These are phyloP conservation scores for Siniperca chuatsi DNA, from an alignment of 2,113 vertebrate species.

Conservation along the genomic window DNA sequence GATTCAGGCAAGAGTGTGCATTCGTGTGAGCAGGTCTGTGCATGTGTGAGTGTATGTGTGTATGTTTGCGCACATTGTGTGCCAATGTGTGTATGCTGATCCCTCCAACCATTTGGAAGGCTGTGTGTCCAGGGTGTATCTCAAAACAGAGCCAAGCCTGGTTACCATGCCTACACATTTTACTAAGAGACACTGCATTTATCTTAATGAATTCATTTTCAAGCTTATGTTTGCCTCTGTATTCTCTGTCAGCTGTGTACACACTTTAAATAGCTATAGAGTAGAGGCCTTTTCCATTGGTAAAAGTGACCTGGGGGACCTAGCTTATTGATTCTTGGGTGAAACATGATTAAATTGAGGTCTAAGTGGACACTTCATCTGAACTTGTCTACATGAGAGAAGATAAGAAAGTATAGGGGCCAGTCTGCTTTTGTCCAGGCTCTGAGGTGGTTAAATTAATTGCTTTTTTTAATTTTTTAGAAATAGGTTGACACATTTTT, in stretches of 20 bases:
- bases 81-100: conserved; percentile 20
- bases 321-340: conserved; percentile 80
- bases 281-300: conserved; percentile 66
- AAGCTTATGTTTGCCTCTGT: conserved; percentile 74
- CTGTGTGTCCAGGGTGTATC: conserved; percentile 56
- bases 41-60: conserved; percentile 9
- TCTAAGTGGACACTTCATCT: conserved; percentile 75
- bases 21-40: conserved; percentile 15
- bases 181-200: conserved; percentile 60
- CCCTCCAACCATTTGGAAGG: conserved; percentile 50
- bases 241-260: conserved; percentile 79
- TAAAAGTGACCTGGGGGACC: conserved; percentile 75
- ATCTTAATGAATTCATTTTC: conserved; percentile 83
- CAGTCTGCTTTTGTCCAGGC: conserved; percentile 30
- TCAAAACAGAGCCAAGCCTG: conserved; percentile 48
- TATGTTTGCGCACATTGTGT: conserved; percentile 1
- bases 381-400: conserved; percentile 68
- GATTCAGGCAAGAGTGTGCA: conserved; percentile 35
- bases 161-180: conserved; percentile 81
- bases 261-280: conserved; percentile 76
- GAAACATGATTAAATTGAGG: conserved; percentile 76
- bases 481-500: neutral
- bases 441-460: neutral
- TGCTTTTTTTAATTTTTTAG: neutral
- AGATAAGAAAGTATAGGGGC: conserved; percentile 23